A percentile compares a stretch with the other conserved stretches of the same genome.
Conservation (phyloP, 1,140 invertebrate species). For the Venturia canescens region DNA sequence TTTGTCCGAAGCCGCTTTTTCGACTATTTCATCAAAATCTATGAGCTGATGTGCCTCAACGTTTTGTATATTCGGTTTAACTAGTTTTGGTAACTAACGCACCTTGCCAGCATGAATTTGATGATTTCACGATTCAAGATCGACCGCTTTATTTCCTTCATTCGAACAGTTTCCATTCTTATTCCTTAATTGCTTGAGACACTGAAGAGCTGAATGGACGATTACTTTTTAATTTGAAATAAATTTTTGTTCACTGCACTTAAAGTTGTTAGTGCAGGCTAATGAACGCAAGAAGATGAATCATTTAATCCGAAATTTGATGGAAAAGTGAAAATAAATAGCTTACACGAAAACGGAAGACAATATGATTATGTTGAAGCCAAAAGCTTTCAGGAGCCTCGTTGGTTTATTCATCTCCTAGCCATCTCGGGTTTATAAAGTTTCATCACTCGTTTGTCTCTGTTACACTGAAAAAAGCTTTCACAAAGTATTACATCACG, state of each 20-base stretch:
- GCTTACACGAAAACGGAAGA: neutral
- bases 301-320: neutral
- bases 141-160: no score
- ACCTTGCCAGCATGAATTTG: no score
- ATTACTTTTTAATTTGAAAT: no score
- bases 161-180: no score
- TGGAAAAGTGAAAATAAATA: neutral
- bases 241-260: no score
- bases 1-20: constrained; percentile 16
- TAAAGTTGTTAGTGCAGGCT: no score
- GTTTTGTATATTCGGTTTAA: neutral
- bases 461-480: neutral
- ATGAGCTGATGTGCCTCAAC: neutral
- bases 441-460: neutral
- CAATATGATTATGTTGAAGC: neutral
- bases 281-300: neutral
- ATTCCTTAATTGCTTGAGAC: no score
- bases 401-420: neutral
- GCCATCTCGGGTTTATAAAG: neutral
- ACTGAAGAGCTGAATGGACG: no score
- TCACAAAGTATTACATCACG: neutral
- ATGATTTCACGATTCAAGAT: no score
- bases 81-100: no score
- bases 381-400: neutral
- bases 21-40: neutral